Base-by-base conservation (phyloP, 2,888 invertebrate genomes). In the Rhagonycha fulva region DNA sequence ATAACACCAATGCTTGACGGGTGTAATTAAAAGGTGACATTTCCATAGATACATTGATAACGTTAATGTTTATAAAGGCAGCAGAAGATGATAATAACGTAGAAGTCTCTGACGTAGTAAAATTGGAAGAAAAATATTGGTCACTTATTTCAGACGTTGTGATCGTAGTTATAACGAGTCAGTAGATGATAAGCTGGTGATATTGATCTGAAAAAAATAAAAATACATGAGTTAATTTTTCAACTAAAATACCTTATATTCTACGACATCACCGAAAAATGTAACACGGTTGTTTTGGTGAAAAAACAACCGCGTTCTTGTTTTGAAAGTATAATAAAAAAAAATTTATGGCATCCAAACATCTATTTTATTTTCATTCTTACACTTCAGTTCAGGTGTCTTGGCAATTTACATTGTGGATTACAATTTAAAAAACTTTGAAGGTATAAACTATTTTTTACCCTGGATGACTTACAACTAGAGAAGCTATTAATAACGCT, bases 31-130 rank as follows among this genome's bases (percentile, higher is more conserved):
- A 81, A 72, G 83, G 76, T 32, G 83, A 78, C 77, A 84, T 82
- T 80, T 86, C 86, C 86, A 86, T 86, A 80, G 83, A 82, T 73
- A 82, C 83, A 83, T 85, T 84, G 83, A 83, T 84, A 83, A 83
- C 82, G 80, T 81, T 81, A 77, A 74, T 82, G 80, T 80, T 79
- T 67, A 76, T 79, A 77, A 73, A 71, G 70, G 68, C 73, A 73
- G 72, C 32, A 61, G 72, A 73, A 66, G 78, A 62, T 7, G 74
- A 68, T 70, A 75, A 70, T 68, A 66, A 28, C 23, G 72, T 70
- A 47, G 76, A 71, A 68, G 71, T 74, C 69, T 62, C 26, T 14
- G 47, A 62, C 72, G 76, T 71, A 47, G 73, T 74, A 68, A 74
- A 68, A 30, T 76, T 76, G 66, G 76, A 76, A 76, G 76, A 69